Conservation (phyloP, 2,797 vertebrate species). For the Enteromius argenteus region DNA sequence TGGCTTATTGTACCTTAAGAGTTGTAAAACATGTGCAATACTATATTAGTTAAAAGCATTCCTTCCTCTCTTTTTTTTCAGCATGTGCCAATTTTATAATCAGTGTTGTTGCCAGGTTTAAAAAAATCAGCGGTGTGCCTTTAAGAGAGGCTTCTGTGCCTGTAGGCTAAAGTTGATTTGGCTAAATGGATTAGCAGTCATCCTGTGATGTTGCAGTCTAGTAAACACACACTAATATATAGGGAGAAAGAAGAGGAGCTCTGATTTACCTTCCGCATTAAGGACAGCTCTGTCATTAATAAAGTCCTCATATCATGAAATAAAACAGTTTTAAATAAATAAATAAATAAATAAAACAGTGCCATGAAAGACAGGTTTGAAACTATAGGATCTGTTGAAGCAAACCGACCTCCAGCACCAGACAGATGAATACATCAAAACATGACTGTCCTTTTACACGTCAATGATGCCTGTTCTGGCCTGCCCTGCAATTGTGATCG, state of each 20-base stretch:
- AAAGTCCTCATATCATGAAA: not conserved
- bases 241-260: slow-evolving; percentile 36
- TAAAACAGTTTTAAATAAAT: not conserved
- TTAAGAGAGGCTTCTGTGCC: slow-evolving; percentile 58
- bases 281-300: not conserved
- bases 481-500: not conserved
- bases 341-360: too few species aligned
- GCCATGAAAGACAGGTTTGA: not conserved
- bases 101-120: slow-evolving; percentile 3
- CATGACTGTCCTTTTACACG: not conserved
- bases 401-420: not conserved
- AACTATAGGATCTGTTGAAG: not conserved
- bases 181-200: slow-evolving; percentile 76
- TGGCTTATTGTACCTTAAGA: not conserved
- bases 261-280: slow-evolving; percentile 31
- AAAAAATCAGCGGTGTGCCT: slow-evolving; percentile 38
- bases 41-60: not conserved
- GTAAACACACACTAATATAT: slow-evolving; percentile 61
- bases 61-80: not conserved
- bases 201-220: slow-evolving; percentile 68
- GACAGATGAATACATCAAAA: slow-evolving; percentile 7
- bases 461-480: not conserved
- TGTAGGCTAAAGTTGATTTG: slow-evolving; percentile 73
- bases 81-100: not conserved
- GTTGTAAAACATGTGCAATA: not conserved